phyloP scores from a whole-genome alignment of 2,797 vertebrate genomes.

The Falco rusticolus region DNA sequence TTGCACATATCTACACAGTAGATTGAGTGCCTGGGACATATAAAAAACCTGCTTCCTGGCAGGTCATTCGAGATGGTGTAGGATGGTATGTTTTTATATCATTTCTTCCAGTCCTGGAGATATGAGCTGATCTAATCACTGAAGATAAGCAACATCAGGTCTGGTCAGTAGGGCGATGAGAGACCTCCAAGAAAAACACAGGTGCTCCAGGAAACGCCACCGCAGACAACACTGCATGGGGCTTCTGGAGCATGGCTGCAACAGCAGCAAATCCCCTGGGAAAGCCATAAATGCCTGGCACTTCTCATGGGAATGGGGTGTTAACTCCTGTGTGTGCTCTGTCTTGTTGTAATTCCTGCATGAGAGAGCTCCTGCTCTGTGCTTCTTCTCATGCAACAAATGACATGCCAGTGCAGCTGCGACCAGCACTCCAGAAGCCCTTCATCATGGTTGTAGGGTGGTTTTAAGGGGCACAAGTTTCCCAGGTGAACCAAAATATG shows the following conservation, averaged over 20 bases:
- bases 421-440: neutral
- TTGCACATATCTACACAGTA: neutral
- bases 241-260: neutral
- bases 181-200: constrained; percentile 65
- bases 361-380: neutral
- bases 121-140: constrained; percentile 22
- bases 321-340: neutral
- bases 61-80: neutral
- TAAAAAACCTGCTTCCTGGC: constrained; percentile 37
- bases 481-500: neutral
- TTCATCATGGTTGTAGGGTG: neutral
- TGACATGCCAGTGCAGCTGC: rapidly evolving
- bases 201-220: constrained; percentile 53
- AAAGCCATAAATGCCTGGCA: neutral
- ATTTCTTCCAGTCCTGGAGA: constrained; percentile 42
- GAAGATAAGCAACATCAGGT: constrained; percentile 20
- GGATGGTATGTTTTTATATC: constrained; percentile 56
- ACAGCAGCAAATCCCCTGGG: neutral
- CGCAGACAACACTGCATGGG: neutral
- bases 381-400: neutral
- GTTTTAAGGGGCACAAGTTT: neutral
- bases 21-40: neutral
- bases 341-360: neutral
- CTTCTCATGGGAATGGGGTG: neutral
- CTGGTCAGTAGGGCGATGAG: neutral